phyloP scores from a whole-genome alignment of 1,140 invertebrate species.

The Arctopsyche grandis region DNA sequence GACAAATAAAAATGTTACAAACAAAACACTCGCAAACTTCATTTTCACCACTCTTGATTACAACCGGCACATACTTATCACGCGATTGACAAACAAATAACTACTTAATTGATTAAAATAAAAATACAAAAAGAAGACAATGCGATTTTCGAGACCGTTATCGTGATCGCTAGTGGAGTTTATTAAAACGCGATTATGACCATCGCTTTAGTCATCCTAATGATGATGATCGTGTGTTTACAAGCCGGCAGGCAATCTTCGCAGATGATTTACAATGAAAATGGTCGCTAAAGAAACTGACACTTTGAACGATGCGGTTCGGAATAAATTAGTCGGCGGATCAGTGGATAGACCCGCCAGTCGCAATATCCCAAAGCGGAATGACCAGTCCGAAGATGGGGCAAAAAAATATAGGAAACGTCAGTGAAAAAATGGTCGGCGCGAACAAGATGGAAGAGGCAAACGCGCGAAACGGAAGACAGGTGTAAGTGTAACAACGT shows the following conservation, averaged over 20 bases:
- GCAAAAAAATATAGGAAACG: constrained; percentile 45
- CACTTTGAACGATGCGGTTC: no score
- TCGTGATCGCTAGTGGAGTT: no score
- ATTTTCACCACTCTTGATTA: constrained; percentile 3
- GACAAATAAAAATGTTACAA: neutral
- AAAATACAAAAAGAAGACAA: no score
- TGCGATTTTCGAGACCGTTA: neutral
- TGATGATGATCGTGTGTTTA: no score
- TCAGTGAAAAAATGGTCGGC: constrained; percentile 25
- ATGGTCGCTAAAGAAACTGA: no score
- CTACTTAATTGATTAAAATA: neutral
- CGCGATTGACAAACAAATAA: neutral
- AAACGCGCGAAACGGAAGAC: constrained; percentile 22
- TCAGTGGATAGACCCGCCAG: constrained; percentile 3
- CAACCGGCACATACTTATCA: neutral
- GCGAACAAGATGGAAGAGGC: constrained; percentile 31
- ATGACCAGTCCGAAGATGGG: constrained; percentile 42
- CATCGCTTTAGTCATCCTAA: no score
- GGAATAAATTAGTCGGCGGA: neutral
- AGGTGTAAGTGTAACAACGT: constrained; percentile 36
- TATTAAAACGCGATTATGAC: no score
- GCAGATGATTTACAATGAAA: no score
- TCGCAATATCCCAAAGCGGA: constrained; percentile 38
- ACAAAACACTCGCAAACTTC: neutral
- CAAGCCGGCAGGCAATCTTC: no score